Base-by-base conservation (phyloP, 2,113 vertebrate species). In the Nothobranchius furzeri region DNA sequence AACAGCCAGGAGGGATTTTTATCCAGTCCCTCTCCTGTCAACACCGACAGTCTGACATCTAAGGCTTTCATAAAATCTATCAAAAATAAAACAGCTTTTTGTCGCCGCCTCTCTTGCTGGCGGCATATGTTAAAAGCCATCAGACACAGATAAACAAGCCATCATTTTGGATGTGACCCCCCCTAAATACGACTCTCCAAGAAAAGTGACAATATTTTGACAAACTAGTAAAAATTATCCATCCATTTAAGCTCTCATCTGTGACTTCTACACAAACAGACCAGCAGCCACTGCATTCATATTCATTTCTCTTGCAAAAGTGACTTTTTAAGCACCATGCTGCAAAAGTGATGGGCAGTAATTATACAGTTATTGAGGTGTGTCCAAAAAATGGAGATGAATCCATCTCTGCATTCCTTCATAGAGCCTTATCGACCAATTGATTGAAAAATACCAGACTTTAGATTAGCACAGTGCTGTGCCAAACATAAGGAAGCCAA, bases 341-440 rank as follows among this genome's bases (percentile, higher is more conserved):
- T 48, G 49, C 40, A 73, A 77, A 78, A 48, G 3, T 51, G 61
- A 47, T 65, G 37, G 61, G 50, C 58, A 64, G 70, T 83, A 81
- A 85, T 82, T 75, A 82, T 73, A 75, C 70, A 64, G 81, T 76
- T 83, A 86, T 86, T 85, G 84, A 87, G 76, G 74, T 85, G 81
- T 74, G 47, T 64, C 66, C 20, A 68, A 76, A 52, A 70, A 72
- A 76, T 52, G 47, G 73, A 58, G 60, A 83, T 62, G 58, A 55
- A 56, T 76, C 75, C 62, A 67, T 69, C 68, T 65, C 64, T 53
- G 75, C n/a, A 7, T 79, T 73, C 48, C 57, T 68, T 64, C 61
- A 25, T 47, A 77, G 68, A 58, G 70, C 70, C 65, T 66, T 79
- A 81, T 70, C 63, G 68, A 65, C 50, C 80, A 73, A 85, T 66